Percentiles rank a stretch among this genome's conserved stretches.
These are phyloP conservation scores for Uropetala carovei DNA, from an alignment of 2,888 invertebrate genomes.

Conservation along the genomic window DNA sequence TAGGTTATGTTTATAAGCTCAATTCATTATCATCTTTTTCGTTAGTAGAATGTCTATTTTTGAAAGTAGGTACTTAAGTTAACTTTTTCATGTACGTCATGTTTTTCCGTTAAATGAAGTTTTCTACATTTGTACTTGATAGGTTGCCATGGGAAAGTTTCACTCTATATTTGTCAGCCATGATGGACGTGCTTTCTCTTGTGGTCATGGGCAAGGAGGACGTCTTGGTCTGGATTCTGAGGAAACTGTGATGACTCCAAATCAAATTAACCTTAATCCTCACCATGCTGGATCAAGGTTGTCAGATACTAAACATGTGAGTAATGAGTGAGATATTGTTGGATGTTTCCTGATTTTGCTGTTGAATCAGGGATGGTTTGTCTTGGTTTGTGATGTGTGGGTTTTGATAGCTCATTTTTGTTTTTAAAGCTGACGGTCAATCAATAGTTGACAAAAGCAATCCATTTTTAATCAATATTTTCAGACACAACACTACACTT, in stretches of 20 bases:
- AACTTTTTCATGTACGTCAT: background rate
- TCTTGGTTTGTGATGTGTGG: too few species aligned
- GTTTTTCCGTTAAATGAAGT: background rate
- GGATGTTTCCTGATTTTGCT: background rate
- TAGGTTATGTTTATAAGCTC: background rate
- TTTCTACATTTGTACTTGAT: constrained; percentile 67
- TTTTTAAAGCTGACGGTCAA: too few species aligned
- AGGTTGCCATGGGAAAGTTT: constrained; percentile 86
- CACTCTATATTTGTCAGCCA: constrained; percentile 83
- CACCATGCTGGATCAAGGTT: constrained; percentile 46
- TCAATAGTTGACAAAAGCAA: too few species aligned
- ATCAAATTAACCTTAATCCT: constrained; percentile 72
- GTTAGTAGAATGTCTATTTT: too few species aligned
- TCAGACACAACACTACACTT: too few species aligned
- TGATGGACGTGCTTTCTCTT: constrained; percentile 81
- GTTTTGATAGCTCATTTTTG: too few species aligned
- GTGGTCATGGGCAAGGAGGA: constrained; percentile 89
- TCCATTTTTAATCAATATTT: too few species aligned
- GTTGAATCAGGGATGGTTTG: too few species aligned
- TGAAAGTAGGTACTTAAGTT: too few species aligned
- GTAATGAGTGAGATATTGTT: background rate
- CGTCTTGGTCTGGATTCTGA: constrained; percentile 83
- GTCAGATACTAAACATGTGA: background rate
- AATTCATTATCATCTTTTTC: background rate
- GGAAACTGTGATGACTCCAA: constrained; percentile 78